Evolutionary conservation across 2,113 vertebrate genomes (phyloP), one percentile per base, ranked within the genome.

Genomic region (Plotosus lineatus): DNA sequence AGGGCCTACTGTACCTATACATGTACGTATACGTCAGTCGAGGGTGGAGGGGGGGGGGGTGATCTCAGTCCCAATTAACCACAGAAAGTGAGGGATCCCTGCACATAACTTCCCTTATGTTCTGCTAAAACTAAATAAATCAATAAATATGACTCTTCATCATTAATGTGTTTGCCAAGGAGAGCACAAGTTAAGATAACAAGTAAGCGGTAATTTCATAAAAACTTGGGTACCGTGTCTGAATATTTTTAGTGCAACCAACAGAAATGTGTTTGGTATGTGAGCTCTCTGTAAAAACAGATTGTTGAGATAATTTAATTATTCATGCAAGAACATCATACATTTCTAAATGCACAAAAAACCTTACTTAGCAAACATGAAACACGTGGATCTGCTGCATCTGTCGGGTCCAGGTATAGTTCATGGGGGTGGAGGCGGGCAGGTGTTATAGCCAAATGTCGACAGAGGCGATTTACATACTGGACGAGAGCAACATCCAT

Each of bases 401-500:
- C 97, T 0, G 94, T 91, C 0, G 95, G 90, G 83, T 99, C 97
- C 89, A 99, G 87, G 85, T 99, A 99, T 31, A 96, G 96, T 84
- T 99, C 98, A 0, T 99, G 98, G 38, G 98, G 97, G 83, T 99
- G 98, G 0, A 99, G 94, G 17, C 98, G 92, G 0, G 96, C 94
- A 0, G 98, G 98, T 0, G 97, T 99, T 85, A 99, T 97, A 10
- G 98, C 98, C 48, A 99, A 93, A 86, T 98, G 97, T 38, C 97
- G 96, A 80, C 98, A 99, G 4, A 99, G 94, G 42, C 97, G 92
- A 92, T 98, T 98, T 74, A 97, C 90, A 72, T 97, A 95, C 87
- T 97, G 96, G 26, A 99, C 97, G 0, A 99, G 92, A 0, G 97
- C 96, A 28, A 98, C 94, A 0, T 99, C 98, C 96, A 97, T 97